A percentile compares a stretch with the other conserved stretches of the same genome.
Evolutionary conservation across 2,113 vertebrate genomes (phyloP).

Genomic region (Aldabrachelys gigantea): DNA sequence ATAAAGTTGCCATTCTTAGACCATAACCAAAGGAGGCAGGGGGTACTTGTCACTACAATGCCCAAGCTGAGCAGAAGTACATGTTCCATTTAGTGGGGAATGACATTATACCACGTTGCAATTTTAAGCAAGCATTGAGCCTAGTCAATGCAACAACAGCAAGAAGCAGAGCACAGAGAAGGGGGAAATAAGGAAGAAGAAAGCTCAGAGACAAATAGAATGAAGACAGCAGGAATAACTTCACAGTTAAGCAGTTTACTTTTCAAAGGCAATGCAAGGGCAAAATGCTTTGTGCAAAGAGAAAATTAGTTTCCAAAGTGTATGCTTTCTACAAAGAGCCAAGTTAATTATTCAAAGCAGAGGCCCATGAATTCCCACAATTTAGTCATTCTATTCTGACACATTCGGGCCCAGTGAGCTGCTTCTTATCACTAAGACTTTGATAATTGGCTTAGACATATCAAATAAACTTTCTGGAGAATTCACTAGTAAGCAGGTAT

Average conservation of each 20-base stretch:
- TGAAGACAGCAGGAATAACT: conserved; percentile 50
- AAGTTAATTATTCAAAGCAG: conserved; percentile 89
- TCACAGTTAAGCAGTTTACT: conserved; percentile 74
- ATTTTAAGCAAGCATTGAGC: not conserved
- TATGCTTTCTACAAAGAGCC: conserved; percentile 80
- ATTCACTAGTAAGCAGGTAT: conserved; percentile 90
- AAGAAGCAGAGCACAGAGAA: not conserved
- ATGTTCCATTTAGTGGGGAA: conserved; percentile 24
- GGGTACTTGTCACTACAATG: not conserved
- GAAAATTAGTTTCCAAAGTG: conserved; percentile 83
- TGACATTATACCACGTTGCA: not conserved
- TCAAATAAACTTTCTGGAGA: conserved; percentile 90
- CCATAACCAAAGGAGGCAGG: not conserved
- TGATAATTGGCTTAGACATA: conserved; percentile 90
- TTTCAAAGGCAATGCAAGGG: conserved; percentile 88
- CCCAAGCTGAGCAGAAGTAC: not conserved
- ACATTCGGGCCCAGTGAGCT: conserved; percentile 82
- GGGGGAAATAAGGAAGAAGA: not conserved
- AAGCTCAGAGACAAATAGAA: conserved; percentile 41
- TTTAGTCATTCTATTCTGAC: conserved; percentile 85
- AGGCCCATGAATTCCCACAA: conserved; percentile 82
- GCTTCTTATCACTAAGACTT: conserved; percentile 88
- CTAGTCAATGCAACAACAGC: not conserved
- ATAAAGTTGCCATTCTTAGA: conserved; percentile 8
- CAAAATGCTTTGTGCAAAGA: conserved; percentile 79